Evolutionary conservation across 1,140 invertebrate genomes (phyloP), one percentile per base, ranked within the genome.

Genomic region (Ceratosolen fusciceps): DNA sequence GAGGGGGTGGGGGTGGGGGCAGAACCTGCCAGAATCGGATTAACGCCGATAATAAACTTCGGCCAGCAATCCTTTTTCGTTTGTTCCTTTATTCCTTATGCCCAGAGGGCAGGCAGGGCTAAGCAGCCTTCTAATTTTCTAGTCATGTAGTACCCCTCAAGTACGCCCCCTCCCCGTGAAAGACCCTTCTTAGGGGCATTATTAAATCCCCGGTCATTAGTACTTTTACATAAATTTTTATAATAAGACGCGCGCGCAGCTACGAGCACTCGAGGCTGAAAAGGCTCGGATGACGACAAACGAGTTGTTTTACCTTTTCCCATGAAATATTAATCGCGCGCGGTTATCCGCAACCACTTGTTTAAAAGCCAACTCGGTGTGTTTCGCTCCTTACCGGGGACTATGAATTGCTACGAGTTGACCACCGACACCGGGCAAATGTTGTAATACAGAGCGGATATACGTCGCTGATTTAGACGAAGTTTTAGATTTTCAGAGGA

Each of bases 1-100:
- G n/a, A n/a, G n/a, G n/a, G n/a, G n/a, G n/a, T n/a, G n/a, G n/a
- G n/a, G n/a, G n/a, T n/a, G n/a, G n/a, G n/a, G n/a, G n/a, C n/a
- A n/a, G n/a, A n/a, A n/a, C 49, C 34, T 71, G 67, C 39, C 70
- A 72, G 54, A 78, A 78, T 72, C 76, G 31, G 76, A 78, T 78
- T 78, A 78, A 72, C 67, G 54, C n/a, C 24, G 49, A 78, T 72
- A 78, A 72, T 78, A 78, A 78, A 72, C 26, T 72, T 78, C 47
- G 16, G 24, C 31, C 19, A 10, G 14, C 14, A 8, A 7, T 43
- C 58, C 16, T 67, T n/a, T 19, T 54, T 29, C 74, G 26, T 8
- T 8, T 24, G 7, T 24, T 49, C 29, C 34, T 54, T 70, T 58
- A 70, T 77, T n/a, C n/a, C n/a, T 39, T 43, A 70, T 43, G 49